Evolutionary conservation across 2,113 vertebrate species (phyloP).

Genomic region (Centrocercus urophasianus): DNA sequence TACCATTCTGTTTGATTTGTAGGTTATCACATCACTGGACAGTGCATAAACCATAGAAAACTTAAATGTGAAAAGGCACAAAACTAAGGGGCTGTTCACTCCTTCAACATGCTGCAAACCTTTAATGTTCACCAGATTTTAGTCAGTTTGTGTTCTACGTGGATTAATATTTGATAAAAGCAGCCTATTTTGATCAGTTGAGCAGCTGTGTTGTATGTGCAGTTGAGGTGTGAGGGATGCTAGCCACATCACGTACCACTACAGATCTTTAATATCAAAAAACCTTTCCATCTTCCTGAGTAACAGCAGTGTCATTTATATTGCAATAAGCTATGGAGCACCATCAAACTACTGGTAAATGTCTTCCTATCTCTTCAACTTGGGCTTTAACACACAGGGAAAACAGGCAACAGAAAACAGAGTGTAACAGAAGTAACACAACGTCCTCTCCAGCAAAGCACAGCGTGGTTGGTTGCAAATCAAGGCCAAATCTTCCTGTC

Average conservation of each 20-base stretch:
- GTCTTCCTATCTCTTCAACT: background rate
- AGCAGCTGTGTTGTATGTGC: background rate
- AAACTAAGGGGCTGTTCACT: background rate
- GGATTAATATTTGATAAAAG: background rate
- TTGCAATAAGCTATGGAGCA: background rate
- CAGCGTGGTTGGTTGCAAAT: fast-evolving
- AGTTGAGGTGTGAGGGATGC: background rate
- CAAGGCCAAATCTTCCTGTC: background rate
- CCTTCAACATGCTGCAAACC: background rate
- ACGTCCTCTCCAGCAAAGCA: background rate
- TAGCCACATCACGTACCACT: background rate
- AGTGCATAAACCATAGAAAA: background rate
- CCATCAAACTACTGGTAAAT: background rate
- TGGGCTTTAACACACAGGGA: background rate
- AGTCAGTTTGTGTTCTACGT: background rate
- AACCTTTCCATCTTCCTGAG: background rate
- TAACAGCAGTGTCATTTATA: background rate
- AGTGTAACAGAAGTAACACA: background rate
- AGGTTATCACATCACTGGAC: background rate
- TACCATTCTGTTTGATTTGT: background rate
- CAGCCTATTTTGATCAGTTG: background rate
- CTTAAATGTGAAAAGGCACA: background rate
- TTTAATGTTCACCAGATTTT: background rate
- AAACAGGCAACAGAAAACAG: background rate
- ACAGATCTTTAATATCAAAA: background rate